These are phyloP conservation scores for Oscheius sp. DNA, from an alignment of 2,888 invertebrate genomes.

Conservation along the genomic window DNA sequence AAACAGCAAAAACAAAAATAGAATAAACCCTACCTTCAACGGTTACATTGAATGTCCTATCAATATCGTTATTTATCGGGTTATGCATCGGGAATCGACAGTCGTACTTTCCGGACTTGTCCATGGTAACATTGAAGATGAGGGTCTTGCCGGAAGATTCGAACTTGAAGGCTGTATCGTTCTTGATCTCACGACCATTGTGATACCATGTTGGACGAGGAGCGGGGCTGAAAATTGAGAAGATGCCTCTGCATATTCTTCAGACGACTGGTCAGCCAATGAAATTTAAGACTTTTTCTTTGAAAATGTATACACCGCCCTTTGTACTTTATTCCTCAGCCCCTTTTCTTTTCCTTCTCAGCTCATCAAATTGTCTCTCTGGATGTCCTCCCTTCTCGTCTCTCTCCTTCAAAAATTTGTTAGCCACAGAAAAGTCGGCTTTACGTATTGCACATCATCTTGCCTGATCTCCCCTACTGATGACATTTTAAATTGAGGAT, in stretches of 20 bases:
- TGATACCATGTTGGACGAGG: constrained; percentile 68
- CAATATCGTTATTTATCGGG: constrained; percentile 71
- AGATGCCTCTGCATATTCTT: neutral
- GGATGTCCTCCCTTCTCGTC: too few relatives aligned
- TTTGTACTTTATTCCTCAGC: neutral
- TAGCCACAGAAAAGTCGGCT: too few relatives aligned
- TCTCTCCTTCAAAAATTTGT: too few relatives aligned
- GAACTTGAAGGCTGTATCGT: constrained; percentile 64
- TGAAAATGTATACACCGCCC: neutral
- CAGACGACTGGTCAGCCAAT: too few relatives aligned
- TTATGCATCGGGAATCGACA: constrained; percentile 77
- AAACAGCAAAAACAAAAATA: neutral
- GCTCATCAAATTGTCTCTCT: neutral
- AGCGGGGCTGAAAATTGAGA: constrained; percentile 63
- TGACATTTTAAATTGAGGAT: too few relatives aligned
- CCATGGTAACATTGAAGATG: constrained; percentile 84
- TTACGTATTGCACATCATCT: too few relatives aligned
- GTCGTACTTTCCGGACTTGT: constrained; percentile 89
- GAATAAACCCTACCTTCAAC: constrained; percentile 71
- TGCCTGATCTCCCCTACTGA: too few relatives aligned
- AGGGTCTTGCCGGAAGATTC: constrained; percentile 68
- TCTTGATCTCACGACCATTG: constrained; percentile 65
- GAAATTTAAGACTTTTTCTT: neutral
- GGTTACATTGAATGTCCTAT: constrained; percentile 70
- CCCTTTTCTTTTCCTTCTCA: neutral